These are phyloP conservation scores for Opisthograptis luteolata DNA, from an alignment of 2,888 invertebrate genomes.

Conservation along the genomic window DNA sequence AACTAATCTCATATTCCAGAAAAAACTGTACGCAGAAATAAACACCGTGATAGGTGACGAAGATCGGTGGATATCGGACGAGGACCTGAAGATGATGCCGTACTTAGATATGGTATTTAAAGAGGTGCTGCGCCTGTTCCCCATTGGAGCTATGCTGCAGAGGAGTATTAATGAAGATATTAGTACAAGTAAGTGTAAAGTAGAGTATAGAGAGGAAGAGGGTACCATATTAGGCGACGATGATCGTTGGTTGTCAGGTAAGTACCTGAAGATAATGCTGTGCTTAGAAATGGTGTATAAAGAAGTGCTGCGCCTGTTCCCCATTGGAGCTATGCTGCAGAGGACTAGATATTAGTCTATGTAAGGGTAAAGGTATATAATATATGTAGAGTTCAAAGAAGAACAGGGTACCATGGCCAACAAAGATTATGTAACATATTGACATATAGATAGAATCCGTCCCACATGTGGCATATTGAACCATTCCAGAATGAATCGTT, in stretches of 20 bases:
- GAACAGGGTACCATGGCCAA: too few species aligned
- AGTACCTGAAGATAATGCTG: constrained; percentile 65
- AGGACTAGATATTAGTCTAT: constrained; percentile 63
- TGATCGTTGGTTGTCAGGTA: constrained; percentile 54
- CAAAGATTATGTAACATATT: too few species aligned
- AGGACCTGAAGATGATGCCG: constrained; percentile 65
- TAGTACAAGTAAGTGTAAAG: constrained; percentile 52
- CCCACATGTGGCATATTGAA: too few species aligned
- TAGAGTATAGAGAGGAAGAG: too few species aligned
- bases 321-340: constrained; percentile 68
- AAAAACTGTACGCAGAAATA: constrained; percentile 65
- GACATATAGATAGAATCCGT: too few species aligned
- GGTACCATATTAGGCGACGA: constrained; percentile 54
- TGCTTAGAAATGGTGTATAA: constrained; percentile 73
- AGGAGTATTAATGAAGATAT: constrained; percentile 65
- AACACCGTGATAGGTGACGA: constrained; percentile 52
- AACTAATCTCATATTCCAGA: too few species aligned
- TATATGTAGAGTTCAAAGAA: too few species aligned
- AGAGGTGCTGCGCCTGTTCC: constrained; percentile 66
- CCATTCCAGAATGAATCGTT: too few species aligned
- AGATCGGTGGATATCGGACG: constrained; percentile 54
- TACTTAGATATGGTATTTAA: constrained; percentile 73
- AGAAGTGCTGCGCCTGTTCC: constrained; percentile 66
- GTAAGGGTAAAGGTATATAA: constrained; percentile 53
- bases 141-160: constrained; percentile 68